These are phyloP conservation scores for Drosophila insularis DNA, from an alignment of 1,140 invertebrate species.

Conservation along the genomic window DNA sequence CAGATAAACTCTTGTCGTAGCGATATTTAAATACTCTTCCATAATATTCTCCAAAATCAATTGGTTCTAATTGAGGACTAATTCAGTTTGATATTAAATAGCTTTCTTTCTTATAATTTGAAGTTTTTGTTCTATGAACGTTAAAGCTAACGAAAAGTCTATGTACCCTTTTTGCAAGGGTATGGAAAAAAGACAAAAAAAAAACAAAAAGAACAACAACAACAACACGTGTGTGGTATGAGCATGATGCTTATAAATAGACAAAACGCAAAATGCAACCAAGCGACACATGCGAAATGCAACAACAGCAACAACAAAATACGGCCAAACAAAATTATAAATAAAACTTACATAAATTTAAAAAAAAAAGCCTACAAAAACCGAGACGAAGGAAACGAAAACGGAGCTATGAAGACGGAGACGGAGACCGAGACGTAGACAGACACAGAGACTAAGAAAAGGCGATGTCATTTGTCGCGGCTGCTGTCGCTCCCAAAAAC, in stretches of 20 bases:
- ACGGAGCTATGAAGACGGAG: background rate
- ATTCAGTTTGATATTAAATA: no score
- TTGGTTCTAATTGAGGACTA: no score
- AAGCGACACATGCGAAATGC: conserved; percentile 52
- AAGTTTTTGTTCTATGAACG: no score
- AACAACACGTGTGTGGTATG: conserved; percentile 31
- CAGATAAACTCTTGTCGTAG: no score
- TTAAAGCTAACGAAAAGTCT: background rate
- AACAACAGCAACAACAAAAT: conserved; percentile 43
- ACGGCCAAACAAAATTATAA: conserved; percentile 70
- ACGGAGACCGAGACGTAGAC: background rate
- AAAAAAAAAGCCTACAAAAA: background rate
- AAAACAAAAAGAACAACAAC: background rate
- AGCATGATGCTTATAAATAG: conserved; percentile 46
- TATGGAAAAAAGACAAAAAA: background rate
- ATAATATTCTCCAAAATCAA: no score
- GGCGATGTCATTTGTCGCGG: conserved; percentile 60
- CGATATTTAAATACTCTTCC: no score
- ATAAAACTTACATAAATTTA: conserved; percentile 81
- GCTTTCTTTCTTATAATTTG: no score
- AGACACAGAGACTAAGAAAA: conserved; percentile 23
- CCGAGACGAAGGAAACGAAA: background rate
- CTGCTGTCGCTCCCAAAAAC: conserved; percentile 65
- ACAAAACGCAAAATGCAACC: conserved; percentile 45
- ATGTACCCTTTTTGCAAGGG: conserved; percentile 1